Conservation (phyloP, 1,140 invertebrate genomes). For the Steinernema feltiae region DNA sequence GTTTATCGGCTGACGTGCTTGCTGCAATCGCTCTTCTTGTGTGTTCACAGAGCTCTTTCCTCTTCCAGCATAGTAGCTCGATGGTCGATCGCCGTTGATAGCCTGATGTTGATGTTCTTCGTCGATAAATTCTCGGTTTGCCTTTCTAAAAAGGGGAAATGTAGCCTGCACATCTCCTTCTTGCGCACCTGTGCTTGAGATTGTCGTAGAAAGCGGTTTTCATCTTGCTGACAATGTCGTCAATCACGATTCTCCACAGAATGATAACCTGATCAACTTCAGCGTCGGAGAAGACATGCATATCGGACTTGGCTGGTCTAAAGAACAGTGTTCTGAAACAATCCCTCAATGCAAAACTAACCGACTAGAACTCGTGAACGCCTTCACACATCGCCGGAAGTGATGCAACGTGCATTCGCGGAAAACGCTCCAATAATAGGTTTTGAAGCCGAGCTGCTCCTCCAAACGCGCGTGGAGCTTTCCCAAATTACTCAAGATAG, state of each 20-base stretch:
- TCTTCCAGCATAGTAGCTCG: neutral
- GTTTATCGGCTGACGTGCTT: neutral
- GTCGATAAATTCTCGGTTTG: slow-evolving; percentile 18
- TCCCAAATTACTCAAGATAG: slow-evolving; percentile 1
- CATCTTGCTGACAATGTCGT: slow-evolving; percentile 7
- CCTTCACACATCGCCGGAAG: neutral
- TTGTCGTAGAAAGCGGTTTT: slow-evolving; percentile 6
- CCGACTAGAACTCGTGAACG: neutral
- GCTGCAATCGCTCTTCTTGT: too few relatives aligned
- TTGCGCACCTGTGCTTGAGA: slow-evolving; percentile 3
- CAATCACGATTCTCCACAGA: slow-evolving; percentile 9
- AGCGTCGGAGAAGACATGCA: neutral
- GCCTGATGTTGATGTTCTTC: neutral
- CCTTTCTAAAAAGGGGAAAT: slow-evolving; percentile 1
- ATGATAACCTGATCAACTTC: slow-evolving; percentile 9
- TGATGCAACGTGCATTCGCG: slow-evolving; percentile 7
- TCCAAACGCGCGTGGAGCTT: neutral
- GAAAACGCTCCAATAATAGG: slow-evolving; percentile 18
- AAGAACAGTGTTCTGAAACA: neutral
- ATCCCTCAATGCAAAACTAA: neutral
- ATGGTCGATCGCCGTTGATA: neutral
- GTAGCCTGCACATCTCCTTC: neutral
- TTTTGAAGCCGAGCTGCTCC: slow-evolving; percentile 16
- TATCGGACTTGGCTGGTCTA: slow-evolving; percentile 9
- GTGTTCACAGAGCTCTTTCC: neutral